A percentile compares a stretch with the other conserved stretches of the same genome.
phyloP scores from a whole-genome alignment of 37 sponge, comb jelly and placozoan genomes.

The Oopsacas minuta region DNA sequence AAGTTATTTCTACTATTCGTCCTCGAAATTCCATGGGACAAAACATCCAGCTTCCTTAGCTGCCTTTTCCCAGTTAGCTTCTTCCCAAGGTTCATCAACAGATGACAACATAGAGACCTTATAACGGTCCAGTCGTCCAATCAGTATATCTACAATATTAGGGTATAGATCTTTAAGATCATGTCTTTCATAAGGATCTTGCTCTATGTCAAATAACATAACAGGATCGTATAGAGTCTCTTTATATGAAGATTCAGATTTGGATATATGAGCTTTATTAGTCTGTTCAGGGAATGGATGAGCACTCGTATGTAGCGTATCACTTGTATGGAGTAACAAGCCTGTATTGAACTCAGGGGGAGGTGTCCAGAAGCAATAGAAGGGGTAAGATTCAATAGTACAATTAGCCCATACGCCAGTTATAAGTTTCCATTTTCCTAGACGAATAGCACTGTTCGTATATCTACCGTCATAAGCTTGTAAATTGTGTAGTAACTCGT shows the following conservation, averaged over 20 bases:
- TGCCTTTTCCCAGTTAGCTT: neutral
- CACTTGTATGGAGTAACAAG: neutral
- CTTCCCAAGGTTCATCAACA: neutral
- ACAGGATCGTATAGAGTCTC: neutral
- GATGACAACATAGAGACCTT: neutral
- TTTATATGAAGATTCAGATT: too few relatives aligned
- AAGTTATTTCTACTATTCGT: too few relatives aligned
- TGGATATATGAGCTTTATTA: neutral
- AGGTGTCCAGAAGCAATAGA: neutral
- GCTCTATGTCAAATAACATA: neutral
- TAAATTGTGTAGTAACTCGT: neutral
- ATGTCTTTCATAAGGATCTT: neutral
- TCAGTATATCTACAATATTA: neutral
- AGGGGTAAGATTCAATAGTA: neutral
- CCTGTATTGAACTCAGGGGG: neutral
- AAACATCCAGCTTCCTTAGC: neutral
- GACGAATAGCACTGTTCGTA: neutral
- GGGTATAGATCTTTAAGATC: neutral
- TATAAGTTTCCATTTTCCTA: neutral
- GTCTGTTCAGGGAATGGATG: neutral
- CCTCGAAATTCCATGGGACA: neutral
- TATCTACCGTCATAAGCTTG: neutral
- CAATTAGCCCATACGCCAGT: neutral
- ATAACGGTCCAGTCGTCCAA: neutral
- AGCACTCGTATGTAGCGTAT: too few relatives aligned